Percentiles rank a stretch among this genome's conserved stretches.
These are phyloP conservation scores for Lophochroa leadbeateri DNA, from an alignment of 2,113 vertebrate genomes.

Conservation along the genomic window DNA sequence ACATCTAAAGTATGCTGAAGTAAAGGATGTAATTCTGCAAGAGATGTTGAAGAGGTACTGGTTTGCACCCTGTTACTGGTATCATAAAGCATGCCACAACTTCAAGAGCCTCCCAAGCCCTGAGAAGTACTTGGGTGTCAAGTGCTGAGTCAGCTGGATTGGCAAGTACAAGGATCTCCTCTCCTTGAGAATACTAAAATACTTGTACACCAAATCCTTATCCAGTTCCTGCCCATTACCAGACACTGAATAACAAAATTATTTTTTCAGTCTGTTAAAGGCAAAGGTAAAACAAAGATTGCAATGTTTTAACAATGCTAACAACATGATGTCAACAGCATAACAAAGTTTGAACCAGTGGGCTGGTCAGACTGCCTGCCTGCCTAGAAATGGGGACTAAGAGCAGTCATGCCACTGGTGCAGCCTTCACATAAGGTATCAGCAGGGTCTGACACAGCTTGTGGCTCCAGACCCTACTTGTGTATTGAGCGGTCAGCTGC, in stretches of 20 bases:
- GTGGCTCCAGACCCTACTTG: neutral
- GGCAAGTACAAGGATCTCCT: neutral
- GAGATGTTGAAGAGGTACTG: neutral
- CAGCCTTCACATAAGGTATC: neutral
- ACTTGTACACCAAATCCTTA: neutral
- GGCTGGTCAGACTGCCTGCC: neutral
- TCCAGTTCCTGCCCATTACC: neutral
- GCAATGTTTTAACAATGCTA: neutral
- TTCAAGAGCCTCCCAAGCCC: neutral
- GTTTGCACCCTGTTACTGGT: neutral
- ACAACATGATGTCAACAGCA: neutral
- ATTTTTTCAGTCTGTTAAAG: neutral
- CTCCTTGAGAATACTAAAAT: neutral
- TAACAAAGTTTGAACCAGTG: accelerated
- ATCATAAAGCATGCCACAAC: neutral
- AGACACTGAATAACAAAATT: neutral
- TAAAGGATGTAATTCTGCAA: neutral
- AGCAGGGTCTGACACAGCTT: neutral
- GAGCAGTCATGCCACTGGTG: accelerated
- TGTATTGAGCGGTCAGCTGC: neutral
- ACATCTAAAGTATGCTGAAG: neutral
- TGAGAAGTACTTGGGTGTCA: neutral
- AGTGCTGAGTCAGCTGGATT: accelerated
- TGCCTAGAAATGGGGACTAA: neutral
- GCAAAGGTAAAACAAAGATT: neutral